Percentiles rank a stretch among this genome's conserved stretches.
phyloP scores from a whole-genome alignment of 2,888 invertebrate genomes.

The Ophion obscuratus region DNA sequence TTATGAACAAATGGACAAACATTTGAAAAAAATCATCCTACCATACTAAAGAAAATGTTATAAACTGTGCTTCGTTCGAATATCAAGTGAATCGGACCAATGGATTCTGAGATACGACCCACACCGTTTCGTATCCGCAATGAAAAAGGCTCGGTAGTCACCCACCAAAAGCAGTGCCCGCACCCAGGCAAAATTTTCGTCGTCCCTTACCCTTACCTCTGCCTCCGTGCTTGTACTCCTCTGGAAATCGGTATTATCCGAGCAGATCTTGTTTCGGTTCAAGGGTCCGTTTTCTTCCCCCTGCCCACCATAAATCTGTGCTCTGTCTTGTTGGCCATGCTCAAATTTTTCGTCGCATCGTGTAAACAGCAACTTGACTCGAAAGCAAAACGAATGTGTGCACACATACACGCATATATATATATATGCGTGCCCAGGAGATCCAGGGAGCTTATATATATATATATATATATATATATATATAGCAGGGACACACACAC shows the following conservation, averaged over 20 bases:
- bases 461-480: too few relatives aligned
- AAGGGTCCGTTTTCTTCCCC: conserved; percentile 28
- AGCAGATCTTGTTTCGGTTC: conserved; percentile 60
- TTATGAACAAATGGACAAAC: too few relatives aligned
- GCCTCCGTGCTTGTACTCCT: conserved; percentile 1
- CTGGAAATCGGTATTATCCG: conserved; percentile 37
- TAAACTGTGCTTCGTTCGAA: too few relatives aligned
- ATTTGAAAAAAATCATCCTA: too few relatives aligned
- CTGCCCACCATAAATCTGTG: not conserved
- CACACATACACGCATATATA: not conserved
- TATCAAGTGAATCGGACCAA: too few relatives aligned
- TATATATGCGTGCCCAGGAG: too few relatives aligned
- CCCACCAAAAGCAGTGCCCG: not conserved
- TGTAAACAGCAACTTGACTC: conserved; percentile 55
- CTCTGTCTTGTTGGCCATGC: conserved; percentile 3
- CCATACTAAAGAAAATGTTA: too few relatives aligned
- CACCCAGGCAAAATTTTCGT: conserved; percentile 12
- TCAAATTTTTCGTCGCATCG: conserved; percentile 26
- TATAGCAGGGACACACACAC: too few relatives aligned
- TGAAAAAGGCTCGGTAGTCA: conserved; percentile 32
- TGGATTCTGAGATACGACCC: too few relatives aligned
- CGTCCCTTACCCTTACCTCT: conserved; percentile 10
- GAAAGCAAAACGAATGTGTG: conserved; percentile 9
- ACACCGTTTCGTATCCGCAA: too few relatives aligned
- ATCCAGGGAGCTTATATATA: too few relatives aligned